Conservation (phyloP, 2,113 vertebrate genomes). For the Nycticebus coucang region DNA sequence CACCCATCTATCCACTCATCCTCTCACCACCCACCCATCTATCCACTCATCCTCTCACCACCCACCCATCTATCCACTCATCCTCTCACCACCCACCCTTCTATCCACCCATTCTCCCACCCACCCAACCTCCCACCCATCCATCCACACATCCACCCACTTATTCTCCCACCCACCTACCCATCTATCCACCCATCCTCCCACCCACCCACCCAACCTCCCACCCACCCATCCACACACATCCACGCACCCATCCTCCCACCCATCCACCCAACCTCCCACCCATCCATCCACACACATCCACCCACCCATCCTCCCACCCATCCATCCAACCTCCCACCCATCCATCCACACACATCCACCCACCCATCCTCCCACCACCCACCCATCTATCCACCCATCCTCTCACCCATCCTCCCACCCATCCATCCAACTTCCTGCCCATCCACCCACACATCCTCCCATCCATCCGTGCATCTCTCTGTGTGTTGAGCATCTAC, state of each 20-base stretch:
- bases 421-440: fast-evolving
- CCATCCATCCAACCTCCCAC: no score
- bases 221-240: background rate
- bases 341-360: background rate
- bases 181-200: background rate
- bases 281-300: background rate
- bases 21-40: background rate
- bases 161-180: background rate
- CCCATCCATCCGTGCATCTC: no score
- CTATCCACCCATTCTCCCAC: background rate
- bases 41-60: background rate
- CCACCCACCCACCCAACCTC: background rate
- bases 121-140: fast-evolving
- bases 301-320: fast-evolving
- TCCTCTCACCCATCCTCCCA: background rate
- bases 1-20: background rate
- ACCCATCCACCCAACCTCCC: background rate
- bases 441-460: background rate
- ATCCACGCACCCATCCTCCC: no score
- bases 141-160: no score
- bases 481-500: background rate
- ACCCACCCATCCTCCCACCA: background rate
- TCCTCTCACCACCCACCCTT: background rate
- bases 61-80: background rate
- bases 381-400: background rate